Evolutionary conservation across 2,888 invertebrate genomes (phyloP).

Genomic region (Dilophus febrilis): DNA sequence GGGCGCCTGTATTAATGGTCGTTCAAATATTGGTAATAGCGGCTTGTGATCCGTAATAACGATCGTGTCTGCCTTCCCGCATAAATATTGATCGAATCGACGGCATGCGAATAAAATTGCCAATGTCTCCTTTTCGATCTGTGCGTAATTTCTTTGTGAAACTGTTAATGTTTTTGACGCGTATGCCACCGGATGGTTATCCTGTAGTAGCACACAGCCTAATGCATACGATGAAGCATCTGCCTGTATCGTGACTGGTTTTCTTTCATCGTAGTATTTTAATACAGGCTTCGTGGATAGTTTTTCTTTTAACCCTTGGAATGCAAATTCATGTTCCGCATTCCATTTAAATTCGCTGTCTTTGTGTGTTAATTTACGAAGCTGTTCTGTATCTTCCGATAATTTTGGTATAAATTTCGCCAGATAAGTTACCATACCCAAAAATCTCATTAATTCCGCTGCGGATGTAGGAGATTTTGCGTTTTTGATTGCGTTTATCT

Average conservation of each 20-base stretch:
- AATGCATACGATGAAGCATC: constrained; percentile 6
- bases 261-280: constrained; percentile 9
- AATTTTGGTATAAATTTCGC: constrained; percentile 16
- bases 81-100: not conserved
- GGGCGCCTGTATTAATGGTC: not conserved
- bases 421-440: constrained; percentile 16
- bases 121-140: not conserved
- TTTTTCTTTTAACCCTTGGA: constrained; percentile 4
- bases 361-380: constrained; percentile 13
- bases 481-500: constrained; percentile 13
- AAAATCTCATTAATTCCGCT: constrained; percentile 12
- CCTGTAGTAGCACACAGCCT: constrained; percentile 12
- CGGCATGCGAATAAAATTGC: not conserved
- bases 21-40: not conserved
- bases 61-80: not conserved
- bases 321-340: constrained; percentile 10
- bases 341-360: constrained; percentile 12
- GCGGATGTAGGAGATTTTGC: constrained; percentile 10
- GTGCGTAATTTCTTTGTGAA: not conserved
- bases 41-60: not conserved
- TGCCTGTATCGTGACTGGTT: not conserved
- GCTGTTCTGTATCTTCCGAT: constrained; percentile 9
- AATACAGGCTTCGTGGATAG: constrained; percentile 5
- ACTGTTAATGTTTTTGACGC: constrained; percentile 10
- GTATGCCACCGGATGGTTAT: constrained; percentile 12